Percentiles rank a stretch among this genome's conserved stretches.
phyloP scores from a whole-genome alignment of 1,140 invertebrate species.

The Stegodyphus dumicola region DNA sequence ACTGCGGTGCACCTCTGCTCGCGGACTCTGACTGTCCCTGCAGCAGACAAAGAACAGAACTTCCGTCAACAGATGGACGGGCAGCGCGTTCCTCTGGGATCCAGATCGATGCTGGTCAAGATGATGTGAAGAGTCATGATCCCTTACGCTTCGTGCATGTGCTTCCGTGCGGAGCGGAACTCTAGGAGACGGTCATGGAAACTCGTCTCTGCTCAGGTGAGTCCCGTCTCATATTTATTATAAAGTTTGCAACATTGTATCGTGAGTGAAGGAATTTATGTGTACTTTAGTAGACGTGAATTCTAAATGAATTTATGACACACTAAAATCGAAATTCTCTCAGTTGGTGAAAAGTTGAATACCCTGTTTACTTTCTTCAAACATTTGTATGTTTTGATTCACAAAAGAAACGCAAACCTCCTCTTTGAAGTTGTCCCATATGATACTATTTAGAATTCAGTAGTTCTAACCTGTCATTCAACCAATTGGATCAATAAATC shows the following conservation, averaged over 20 bases:
- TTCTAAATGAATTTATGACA: too few relatives aligned
- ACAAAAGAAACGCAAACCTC: too few relatives aligned
- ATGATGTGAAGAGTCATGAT: conserved; percentile 35
- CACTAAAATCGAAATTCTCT: too few relatives aligned
- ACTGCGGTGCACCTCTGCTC: conserved; percentile 32
- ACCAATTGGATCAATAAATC: too few relatives aligned
- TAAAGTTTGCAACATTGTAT: not conserved
- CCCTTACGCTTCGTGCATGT: conserved; percentile 49
- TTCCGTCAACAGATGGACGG: conserved; percentile 46
- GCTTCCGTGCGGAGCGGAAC: conserved; percentile 31
- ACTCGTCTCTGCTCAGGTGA: conserved; percentile 38
- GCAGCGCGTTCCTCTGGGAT: not conserved
- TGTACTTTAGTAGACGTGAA: too few relatives aligned
- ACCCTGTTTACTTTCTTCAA: too few relatives aligned
- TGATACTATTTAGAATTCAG: too few relatives aligned
- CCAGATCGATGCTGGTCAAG: not conserved
- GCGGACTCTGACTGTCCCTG: not conserved
- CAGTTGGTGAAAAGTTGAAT: too few relatives aligned
- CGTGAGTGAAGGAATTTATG: too few relatives aligned
- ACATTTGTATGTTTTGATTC: too few relatives aligned
- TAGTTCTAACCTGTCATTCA: too few relatives aligned
- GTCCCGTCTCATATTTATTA: not conserved
- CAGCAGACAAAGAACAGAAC: not conserved
- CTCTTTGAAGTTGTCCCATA: too few relatives aligned
- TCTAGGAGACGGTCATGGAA: conserved; percentile 21